These are phyloP conservation scores for Cynaeus angustus DNA, from an alignment of 2,888 invertebrate genomes.

Conservation along the genomic window DNA sequence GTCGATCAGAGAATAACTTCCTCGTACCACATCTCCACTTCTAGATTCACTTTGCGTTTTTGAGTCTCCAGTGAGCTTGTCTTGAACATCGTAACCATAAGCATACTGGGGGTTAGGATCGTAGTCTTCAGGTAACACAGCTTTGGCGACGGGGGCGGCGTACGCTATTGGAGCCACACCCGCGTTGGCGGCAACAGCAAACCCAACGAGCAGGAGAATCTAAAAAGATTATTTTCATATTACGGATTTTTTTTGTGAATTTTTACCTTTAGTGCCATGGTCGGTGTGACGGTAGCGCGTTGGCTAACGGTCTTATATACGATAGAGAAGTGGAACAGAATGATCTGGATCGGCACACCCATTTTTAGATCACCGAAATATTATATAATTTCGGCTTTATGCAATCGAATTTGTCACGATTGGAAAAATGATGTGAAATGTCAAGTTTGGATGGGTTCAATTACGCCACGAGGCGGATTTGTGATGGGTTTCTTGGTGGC, in stretches of 20 bases:
- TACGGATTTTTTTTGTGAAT: background rate
- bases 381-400: constrained; percentile 28
- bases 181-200: constrained; percentile 57
- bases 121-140: constrained; percentile 56
- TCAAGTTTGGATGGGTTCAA: constrained; percentile 28
- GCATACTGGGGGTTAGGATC: constrained; percentile 73
- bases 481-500: constrained; percentile 38
- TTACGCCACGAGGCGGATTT: constrained; percentile 10
- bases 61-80: constrained; percentile 75
- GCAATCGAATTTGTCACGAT: constrained; percentile 25
- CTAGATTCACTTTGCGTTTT: constrained; percentile 79
- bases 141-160: constrained; percentile 55
- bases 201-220: constrained; percentile 59
- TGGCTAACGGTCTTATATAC: constrained; percentile 13
- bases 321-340: constrained; percentile 15
- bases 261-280: constrained; percentile 43
- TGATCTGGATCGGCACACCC: constrained; percentile 31
- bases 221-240: constrained; percentile 38
- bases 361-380: constrained; percentile 22
- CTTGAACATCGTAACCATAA: constrained; percentile 71
- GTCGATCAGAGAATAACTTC: constrained; percentile 74
- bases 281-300: constrained; percentile 1
- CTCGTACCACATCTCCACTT: constrained; percentile 77
- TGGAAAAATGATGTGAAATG: constrained; percentile 21
- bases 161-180: constrained; percentile 55